Evolutionary conservation across 2,888 invertebrate species (phyloP), one percentile per base, ranked within the genome.

Genomic region (Chromoteleia sp.): DNA sequence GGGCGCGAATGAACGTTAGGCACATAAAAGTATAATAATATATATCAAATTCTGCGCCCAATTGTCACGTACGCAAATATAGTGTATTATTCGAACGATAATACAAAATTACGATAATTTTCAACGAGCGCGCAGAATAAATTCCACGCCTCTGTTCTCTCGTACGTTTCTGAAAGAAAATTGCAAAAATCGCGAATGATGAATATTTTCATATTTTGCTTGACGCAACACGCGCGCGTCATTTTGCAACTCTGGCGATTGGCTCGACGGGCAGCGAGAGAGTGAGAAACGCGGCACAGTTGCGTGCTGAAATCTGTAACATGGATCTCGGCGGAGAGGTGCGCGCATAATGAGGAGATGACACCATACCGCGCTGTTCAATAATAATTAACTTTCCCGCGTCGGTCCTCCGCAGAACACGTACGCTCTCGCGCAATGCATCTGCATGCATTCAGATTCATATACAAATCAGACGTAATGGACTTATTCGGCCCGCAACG

Each of bases 341-440:
- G 58, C 52, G 75, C 75, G 75, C 76, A 78, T 80, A 81, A 73
- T 77, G 59, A 56, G 61, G 68, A 78, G 76, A 76, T 79, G 80
- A 83, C 82, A 81, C 79, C 78, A 81, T 71, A 75, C 74, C 75
- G 68, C 56, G 67, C 54, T 56, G 81, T 84, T 82, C 84, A 80
- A 84, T 84, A 83, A 84, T 85, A 83, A 85, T 85, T 84, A 85
- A 84, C 84, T 84, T 84, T 85, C 84, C 82, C 77, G 68, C 45
- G 68, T 59, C 65, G 65, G 58, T 63, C 61, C 65, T 59, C 41
- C 52, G 52, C 19, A 54, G 59, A 59, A 68, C 68, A 58, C 52
- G 67, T 67, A 59, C 61, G 30, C 15, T 58, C 50, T 61, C 67
- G 67, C 41, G 67, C 75, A 52, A 61, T n/a, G 50, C 52, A 39